Evolutionary conservation across 2,113 vertebrate genomes (phyloP).

Genomic region (Mystacornis crossleyi): DNA sequence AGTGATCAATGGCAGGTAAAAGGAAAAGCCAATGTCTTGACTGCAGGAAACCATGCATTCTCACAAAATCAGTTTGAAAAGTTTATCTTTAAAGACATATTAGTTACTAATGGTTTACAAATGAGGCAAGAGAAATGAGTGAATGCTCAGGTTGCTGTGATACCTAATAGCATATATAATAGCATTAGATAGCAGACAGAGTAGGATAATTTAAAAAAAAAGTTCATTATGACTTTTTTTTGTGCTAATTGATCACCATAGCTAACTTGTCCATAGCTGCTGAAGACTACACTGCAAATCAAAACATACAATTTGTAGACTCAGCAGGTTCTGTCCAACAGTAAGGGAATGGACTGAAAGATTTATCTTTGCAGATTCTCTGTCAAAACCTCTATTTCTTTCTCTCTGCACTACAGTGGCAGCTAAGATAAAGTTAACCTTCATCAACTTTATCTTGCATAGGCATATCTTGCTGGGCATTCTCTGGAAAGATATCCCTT

Average conservation of each 20-base stretch:
- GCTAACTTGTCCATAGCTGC: background rate
- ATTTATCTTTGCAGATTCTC: background rate
- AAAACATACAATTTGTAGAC: background rate
- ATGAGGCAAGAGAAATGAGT: background rate
- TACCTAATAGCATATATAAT: background rate
- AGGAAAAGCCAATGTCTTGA: background rate
- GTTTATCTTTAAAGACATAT: background rate
- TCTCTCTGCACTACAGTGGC: background rate
- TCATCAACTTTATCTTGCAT: background rate
- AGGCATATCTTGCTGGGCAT: background rate
- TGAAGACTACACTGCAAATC: background rate
- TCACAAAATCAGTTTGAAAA: background rate
- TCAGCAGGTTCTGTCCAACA: rapidly evolving
- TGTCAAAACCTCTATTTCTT: background rate
- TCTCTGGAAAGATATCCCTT: background rate
- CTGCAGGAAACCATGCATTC: background rate
- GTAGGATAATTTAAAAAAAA: background rate
- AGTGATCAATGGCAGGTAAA: background rate
- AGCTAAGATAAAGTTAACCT: background rate
- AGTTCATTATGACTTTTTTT: background rate
- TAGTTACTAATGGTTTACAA: background rate
- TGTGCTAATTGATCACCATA: background rate
- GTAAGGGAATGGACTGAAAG: background rate
- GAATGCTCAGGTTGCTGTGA: background rate
- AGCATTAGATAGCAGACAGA: background rate